A percentile compares a stretch with the other conserved stretches of the same genome.
These are phyloP conservation scores for Eudorcas thomsonii DNA, from an alignment of 2,113 vertebrate species.

Conservation along the genomic window DNA sequence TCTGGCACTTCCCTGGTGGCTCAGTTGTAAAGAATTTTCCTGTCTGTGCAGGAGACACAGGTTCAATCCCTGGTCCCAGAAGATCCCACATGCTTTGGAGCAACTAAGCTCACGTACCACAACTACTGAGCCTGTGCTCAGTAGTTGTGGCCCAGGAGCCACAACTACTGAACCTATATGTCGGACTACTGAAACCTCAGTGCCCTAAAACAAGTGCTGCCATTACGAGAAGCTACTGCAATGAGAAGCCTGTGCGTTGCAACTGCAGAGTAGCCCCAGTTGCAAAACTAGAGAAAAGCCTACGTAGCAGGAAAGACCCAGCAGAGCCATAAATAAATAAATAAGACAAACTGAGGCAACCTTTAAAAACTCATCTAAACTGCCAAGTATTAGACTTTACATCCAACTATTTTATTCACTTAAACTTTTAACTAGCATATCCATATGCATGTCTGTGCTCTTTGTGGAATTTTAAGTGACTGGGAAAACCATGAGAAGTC, in stretches of 20 bases:
- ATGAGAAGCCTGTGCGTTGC: background rate
- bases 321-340: background rate
- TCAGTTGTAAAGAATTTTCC: background rate
- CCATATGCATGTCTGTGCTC: background rate
- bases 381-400: background rate
- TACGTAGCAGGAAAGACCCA: background rate
- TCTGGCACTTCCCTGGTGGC: background rate
- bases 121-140: background rate
- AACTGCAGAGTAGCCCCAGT: background rate
- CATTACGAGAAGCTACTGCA: background rate
- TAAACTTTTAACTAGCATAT: slow-evolving; percentile 32
- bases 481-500: background rate
- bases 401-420: slow-evolving; percentile 20
- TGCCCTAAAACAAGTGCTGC: background rate
- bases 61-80: background rate
- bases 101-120: background rate
- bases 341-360: background rate
- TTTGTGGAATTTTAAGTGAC: background rate
- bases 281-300: background rate
- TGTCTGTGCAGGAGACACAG: background rate
- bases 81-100: background rate
- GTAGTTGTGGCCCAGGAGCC: no score
- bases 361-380: slow-evolving; percentile 19
- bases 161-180: background rate
- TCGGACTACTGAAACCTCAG: background rate